Conservation (phyloP, 1,140 invertebrate species). For the Parasteatoda tepidariorum region DNA sequence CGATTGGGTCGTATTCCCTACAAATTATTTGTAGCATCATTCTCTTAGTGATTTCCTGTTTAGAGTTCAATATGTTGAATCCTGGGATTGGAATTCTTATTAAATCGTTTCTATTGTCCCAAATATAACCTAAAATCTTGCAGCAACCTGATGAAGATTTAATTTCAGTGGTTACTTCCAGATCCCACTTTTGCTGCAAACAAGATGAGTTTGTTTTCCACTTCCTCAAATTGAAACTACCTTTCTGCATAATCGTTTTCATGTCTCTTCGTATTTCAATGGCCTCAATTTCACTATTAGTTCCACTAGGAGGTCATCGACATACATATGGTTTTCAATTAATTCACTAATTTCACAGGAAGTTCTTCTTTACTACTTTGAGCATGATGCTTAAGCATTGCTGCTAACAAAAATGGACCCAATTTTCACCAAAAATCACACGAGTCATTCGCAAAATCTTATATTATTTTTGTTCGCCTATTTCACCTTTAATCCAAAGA, state of each 20-base stretch:
- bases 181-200: background rate
- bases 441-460: background rate
- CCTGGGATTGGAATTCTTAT: too few relatives aligned
- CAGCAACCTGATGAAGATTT: too few relatives aligned
- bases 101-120: too few relatives aligned
- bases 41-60: background rate
- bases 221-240: background rate
- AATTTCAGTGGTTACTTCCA: too few relatives aligned
- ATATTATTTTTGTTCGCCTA: background rate
- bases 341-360: background rate
- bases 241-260: background rate
- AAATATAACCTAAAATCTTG: too few relatives aligned
- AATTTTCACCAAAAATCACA: background rate
- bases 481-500: constrained; percentile 12
- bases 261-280: background rate
- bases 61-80: background rate
- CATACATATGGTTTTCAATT: background rate
- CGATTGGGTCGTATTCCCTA: background rate
- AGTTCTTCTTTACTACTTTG: background rate
- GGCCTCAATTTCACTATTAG: background rate
- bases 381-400: background rate
- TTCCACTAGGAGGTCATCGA: background rate
- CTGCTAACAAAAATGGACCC: background rate
- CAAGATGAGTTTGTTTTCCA: background rate
- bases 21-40: background rate